A percentile compares a stretch with the other conserved stretches of the same genome.
phyloP scores from a whole-genome alignment of 2,797 vertebrate genomes.

The Catharus ustulatus region DNA sequence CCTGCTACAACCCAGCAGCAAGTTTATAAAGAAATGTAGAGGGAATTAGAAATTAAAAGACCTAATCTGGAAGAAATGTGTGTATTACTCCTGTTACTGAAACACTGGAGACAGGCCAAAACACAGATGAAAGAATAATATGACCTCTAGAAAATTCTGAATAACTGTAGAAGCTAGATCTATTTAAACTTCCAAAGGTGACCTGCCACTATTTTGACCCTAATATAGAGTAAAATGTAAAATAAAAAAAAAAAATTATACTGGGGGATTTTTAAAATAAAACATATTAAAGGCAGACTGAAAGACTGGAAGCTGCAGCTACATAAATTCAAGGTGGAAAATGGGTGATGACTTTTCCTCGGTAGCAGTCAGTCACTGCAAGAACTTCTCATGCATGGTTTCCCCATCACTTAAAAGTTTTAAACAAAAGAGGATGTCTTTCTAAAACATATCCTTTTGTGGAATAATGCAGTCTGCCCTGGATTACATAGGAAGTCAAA shows the following conservation, averaged over 20 bases:
- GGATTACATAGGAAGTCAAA: background rate
- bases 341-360: background rate
- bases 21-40: background rate
- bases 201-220: background rate
- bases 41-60: constrained; percentile 11
- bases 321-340: background rate
- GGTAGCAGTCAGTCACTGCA: background rate
- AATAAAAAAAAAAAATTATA: background rate
- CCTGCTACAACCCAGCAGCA: background rate
- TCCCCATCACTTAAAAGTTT: background rate
- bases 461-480: background rate
- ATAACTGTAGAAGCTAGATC: background rate
- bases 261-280: background rate
- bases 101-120: background rate
- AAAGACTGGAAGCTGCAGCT: background rate
- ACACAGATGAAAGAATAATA: background rate
- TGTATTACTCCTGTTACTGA: background rate
- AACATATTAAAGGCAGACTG: background rate
- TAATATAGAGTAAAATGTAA: background rate
- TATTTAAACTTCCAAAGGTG: background rate
- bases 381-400: background rate
- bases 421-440: background rate
- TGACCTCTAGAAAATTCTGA: background rate
- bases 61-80: background rate
- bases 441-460: background rate